Evolutionary conservation across 2,888 invertebrate species (phyloP).

Genomic region (Drosophila eohydei): DNA sequence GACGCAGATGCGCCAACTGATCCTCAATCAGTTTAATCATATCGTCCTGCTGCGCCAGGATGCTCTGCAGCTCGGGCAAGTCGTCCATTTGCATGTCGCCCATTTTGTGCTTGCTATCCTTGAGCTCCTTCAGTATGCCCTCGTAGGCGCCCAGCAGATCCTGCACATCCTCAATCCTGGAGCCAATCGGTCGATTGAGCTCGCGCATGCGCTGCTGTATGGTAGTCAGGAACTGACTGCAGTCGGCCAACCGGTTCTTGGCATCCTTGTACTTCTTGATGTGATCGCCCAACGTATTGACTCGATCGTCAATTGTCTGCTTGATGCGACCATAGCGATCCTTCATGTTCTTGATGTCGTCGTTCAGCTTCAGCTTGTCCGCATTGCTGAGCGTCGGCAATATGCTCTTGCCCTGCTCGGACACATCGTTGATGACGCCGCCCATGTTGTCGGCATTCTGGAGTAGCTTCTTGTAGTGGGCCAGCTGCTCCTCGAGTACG

Average conservation of each 20-base stretch:
- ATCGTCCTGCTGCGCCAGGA: constrained; percentile 93
- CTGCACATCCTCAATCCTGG: constrained; percentile 94
- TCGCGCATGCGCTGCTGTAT: constrained; percentile 94
- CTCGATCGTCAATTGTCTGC: constrained; percentile 91
- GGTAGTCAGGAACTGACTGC: constrained; percentile 91
- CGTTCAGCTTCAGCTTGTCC: constrained; percentile 93
- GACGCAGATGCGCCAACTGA: constrained; percentile 92
- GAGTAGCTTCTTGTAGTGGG: constrained; percentile 92
- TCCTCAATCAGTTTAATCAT: constrained; percentile 93
- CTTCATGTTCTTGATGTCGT: constrained; percentile 91
- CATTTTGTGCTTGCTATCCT: constrained; percentile 91
- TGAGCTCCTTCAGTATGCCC: constrained; percentile 91
- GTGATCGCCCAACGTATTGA: constrained; percentile 90
- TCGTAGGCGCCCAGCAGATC: constrained; percentile 92
- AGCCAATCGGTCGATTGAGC: constrained; percentile 94
- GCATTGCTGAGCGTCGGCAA: constrained; percentile 92
- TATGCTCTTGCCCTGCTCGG: constrained; percentile 92
- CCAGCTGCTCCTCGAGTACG: constrained; percentile 93
- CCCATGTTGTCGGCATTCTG: constrained; percentile 90
- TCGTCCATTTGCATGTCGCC: constrained; percentile 91
- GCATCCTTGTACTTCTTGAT: constrained; percentile 93
- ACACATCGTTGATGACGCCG: constrained; percentile 90
- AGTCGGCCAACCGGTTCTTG: constrained; percentile 91
- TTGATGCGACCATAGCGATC: constrained; percentile 92
- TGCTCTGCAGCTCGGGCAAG: constrained; percentile 91